These are phyloP conservation scores for Esox masquinongy DNA, from an alignment of 2,797 vertebrate species.

Conservation along the genomic window DNA sequence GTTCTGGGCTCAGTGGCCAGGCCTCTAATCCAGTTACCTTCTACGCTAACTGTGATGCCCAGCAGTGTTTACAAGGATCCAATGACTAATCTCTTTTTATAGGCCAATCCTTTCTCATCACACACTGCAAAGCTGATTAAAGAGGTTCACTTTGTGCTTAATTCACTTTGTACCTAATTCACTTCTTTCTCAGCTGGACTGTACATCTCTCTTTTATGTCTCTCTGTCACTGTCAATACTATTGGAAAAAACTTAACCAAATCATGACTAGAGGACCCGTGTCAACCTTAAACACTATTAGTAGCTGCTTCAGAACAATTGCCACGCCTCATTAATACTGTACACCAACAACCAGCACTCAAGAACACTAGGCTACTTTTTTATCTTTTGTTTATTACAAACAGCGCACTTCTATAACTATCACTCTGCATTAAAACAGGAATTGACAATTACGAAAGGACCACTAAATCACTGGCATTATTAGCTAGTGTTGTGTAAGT, in stretches of 20 bases:
- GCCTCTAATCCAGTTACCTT: slow-evolving; percentile 52
- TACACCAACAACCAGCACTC: background rate
- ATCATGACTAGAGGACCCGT: background rate
- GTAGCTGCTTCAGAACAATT: background rate
- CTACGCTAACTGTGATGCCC: slow-evolving; percentile 59
- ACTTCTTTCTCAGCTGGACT: slow-evolving; percentile 35
- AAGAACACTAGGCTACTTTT: background rate
- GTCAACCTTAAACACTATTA: background rate
- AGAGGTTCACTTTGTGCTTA: slow-evolving; percentile 37
- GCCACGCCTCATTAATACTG: background rate
- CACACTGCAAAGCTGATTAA: slow-evolving; percentile 50
- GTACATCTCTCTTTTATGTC: background rate
- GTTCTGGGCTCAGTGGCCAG: slow-evolving; percentile 33
- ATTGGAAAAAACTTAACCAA: background rate
- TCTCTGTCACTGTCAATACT: slow-evolving; percentile 1
- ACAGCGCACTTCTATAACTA: background rate
- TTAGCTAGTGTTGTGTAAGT: background rate
- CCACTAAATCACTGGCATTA: background rate
- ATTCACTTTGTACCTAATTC: slow-evolving; percentile 48
- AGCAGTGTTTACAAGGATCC: slow-evolving; percentile 55
- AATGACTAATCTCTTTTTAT: slow-evolving; percentile 65
- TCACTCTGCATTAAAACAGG: background rate
- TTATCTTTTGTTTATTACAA: background rate
- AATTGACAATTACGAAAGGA: background rate
- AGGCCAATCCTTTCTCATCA: slow-evolving; percentile 60